These are phyloP conservation scores for Sternotherus odoratus DNA, from an alignment of 2,797 vertebrate genomes.

Conservation along the genomic window DNA sequence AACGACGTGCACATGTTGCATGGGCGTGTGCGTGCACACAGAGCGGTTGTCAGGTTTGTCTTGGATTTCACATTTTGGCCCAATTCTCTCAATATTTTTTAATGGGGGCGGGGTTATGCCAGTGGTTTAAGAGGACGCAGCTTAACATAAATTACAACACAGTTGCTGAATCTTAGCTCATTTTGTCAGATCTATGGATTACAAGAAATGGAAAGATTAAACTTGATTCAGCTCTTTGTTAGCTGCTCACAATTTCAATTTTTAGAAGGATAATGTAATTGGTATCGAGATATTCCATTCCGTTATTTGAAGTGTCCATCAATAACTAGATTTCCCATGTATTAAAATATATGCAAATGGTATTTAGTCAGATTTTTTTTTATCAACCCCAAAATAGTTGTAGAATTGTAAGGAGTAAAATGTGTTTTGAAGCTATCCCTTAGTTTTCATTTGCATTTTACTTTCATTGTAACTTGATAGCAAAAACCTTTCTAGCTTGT, in stretches of 20 bases:
- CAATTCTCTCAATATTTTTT: not conserved
- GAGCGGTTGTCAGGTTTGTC: not conserved
- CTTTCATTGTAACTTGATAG: not conserved
- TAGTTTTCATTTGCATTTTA: not conserved
- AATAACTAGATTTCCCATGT: not conserved
- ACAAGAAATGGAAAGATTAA: not conserved
- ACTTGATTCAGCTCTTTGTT: not conserved
- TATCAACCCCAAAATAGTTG: not conserved
- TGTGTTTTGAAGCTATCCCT: not conserved
- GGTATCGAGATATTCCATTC: not conserved
- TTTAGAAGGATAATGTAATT: not conserved
- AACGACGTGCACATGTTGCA: not conserved
- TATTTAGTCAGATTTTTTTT: not conserved
- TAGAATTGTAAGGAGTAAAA: not conserved
- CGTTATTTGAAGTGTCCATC: not conserved
- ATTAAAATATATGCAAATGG: not conserved
- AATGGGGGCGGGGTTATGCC: not conserved
- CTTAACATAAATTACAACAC: not conserved
- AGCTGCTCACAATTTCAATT: not conserved
- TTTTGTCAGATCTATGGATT: not conserved
- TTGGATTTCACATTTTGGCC: not conserved
- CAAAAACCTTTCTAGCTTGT: not conserved
- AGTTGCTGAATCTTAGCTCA: not conserved
- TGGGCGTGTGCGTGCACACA: not conserved
- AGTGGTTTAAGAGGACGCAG: not conserved